Evolutionary conservation across 2,113 vertebrate genomes (phyloP).

Genomic region (Noturus placidus): DNA sequence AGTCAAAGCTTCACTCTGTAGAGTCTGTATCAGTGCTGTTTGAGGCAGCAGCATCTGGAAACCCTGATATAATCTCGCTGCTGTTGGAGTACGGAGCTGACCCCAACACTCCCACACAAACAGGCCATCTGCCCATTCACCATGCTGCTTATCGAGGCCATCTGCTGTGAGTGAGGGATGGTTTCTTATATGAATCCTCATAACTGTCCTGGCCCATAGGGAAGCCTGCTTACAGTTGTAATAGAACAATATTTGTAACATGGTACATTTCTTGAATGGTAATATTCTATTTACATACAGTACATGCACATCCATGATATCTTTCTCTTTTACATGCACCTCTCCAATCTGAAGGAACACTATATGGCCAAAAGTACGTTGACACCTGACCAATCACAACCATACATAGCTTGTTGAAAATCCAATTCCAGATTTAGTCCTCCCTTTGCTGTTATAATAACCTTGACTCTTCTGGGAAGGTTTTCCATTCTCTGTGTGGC

Average conservation of each 20-base stretch:
- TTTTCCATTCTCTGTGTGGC: not conserved
- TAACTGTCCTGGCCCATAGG: not conserved
- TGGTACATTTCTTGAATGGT: not conserved
- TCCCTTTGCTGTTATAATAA: not conserved
- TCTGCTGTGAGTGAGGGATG: slow-evolving; percentile 79
- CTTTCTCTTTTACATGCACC: not conserved
- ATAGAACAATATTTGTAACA: not conserved
- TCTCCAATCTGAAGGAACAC: not conserved
- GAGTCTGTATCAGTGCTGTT: slow-evolving; percentile 84
- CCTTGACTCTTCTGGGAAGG: not conserved
- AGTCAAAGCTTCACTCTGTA: slow-evolving; percentile 72
- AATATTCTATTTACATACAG: not conserved
- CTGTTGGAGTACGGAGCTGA: slow-evolving; percentile 88
- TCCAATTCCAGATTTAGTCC: not conserved
- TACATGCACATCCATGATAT: not conserved
- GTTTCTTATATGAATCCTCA: slow-evolving; percentile 3
- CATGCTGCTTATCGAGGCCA: slow-evolving; percentile 90
- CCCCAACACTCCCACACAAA: slow-evolving; percentile 85
- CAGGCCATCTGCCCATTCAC: slow-evolving; percentile 91
- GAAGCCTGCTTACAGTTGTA: not conserved
- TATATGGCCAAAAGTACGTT: not conserved
- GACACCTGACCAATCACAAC: not conserved
- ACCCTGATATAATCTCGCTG: slow-evolving; percentile 84
- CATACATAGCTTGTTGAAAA: not conserved
- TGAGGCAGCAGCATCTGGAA: slow-evolving; percentile 88